phyloP scores from a whole-genome alignment of 2,888 invertebrate genomes.

The Tipula helvola region DNA sequence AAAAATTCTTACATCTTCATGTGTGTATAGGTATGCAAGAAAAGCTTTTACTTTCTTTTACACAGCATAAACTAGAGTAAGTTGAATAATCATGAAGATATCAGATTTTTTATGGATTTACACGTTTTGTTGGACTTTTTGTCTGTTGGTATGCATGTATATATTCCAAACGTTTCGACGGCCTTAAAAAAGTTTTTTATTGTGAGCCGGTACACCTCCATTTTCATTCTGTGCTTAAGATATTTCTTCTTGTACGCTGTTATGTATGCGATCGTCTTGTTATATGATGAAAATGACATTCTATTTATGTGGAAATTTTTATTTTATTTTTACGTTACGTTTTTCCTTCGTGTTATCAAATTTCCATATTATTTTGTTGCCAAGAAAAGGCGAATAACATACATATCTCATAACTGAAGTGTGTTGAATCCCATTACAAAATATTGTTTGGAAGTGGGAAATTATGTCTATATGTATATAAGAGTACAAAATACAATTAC shows the following conservation, averaged over 20 bases:
- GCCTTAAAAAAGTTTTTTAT: too few species aligned
- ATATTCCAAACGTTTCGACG: too few species aligned
- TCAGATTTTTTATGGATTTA: too few species aligned
- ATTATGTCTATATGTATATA: neutral
- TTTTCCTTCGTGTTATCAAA: neutral
- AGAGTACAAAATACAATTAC: neutral
- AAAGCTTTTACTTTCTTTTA: neutral
- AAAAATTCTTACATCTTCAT: neutral
- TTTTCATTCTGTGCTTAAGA: too few species aligned
- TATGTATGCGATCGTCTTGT: neutral
- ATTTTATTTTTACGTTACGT: neutral
- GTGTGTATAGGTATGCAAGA: neutral
- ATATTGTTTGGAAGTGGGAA: neutral
- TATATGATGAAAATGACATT: neutral
- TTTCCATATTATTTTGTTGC: neutral
- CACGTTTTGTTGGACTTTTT: neutral
- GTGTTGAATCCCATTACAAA: neutral
- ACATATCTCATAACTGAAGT: neutral
- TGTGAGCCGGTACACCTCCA: too few species aligned
- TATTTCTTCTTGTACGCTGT: too few species aligned
- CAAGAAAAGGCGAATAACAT: neutral
- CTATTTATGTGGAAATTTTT: neutral
- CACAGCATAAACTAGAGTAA: too few species aligned
- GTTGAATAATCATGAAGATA: too few species aligned
- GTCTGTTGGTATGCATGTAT: neutral